A percentile compares a stretch with the other conserved stretches of the same genome.
These are phyloP conservation scores for Aselliscus stoliczkanus DNA, from an alignment of 2,797 vertebrate genomes.

Conservation along the genomic window DNA sequence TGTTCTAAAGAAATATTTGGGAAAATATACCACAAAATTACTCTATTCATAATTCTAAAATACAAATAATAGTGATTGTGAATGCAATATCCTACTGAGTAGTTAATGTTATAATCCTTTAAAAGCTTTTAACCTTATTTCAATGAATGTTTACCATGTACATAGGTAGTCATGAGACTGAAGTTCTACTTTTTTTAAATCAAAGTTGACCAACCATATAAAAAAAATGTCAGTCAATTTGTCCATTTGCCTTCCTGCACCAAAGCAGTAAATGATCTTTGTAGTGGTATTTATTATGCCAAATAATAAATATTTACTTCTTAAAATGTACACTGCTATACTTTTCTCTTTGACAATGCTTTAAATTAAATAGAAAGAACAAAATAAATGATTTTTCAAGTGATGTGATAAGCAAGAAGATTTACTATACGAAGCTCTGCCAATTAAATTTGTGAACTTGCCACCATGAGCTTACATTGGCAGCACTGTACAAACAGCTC, in stretches of 20 bases:
- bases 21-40: neutral
- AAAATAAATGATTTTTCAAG: neutral
- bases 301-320: neutral
- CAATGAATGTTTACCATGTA: neutral
- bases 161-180: neutral
- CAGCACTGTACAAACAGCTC: no score
- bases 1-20: neutral
- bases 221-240: neutral
- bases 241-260: rapidly evolving
- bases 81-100: neutral
- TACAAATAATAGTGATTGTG: neutral
- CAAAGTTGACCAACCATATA: neutral
- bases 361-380: neutral
- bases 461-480: no score
- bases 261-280: neutral
- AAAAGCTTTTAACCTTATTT: neutral
- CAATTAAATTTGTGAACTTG: no score
- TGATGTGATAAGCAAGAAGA: neutral
- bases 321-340: neutral
- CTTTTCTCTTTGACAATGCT: neutral
- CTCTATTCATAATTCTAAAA: neutral
- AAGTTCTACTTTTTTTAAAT: neutral
- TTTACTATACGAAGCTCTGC: neutral
- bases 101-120: neutral
- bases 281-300: neutral